Base-by-base conservation (phyloP, 2,888 invertebrate genomes). In the Hyles lineata region DNA sequence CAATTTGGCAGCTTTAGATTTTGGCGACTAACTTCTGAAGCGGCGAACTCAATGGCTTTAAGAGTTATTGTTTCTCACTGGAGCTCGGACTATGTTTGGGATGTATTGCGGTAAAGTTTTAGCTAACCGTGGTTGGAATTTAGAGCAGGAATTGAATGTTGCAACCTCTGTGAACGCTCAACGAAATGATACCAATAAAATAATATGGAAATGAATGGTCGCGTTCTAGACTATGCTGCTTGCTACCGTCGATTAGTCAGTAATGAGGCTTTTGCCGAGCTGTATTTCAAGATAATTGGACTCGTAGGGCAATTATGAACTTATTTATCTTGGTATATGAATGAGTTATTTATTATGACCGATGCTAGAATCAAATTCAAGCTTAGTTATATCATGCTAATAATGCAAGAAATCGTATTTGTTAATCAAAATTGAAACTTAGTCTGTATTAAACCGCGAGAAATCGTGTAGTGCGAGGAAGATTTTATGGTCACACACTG, bases 401-500 rank as follows among this genome's bases (percentile, higher is more conserved):
- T 43, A 63, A 62, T 63, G 43, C 35, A 6, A 63, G 63, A 63
- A 43, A 50, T 69, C 17, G 3, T 50, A 15, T 9, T 29, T 52
- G n/a, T 43, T 43, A n/a, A 15, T 71, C 29, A 50, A 35, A 50
- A 4, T 23, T 52, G 23, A 32, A 63, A 35, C 23, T 23, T 52
- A 52, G 58, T 55, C 17, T 23, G 50, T 19, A 69, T 8, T 19
- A 23, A 55, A 29, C 70, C 29, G n/a, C n/a, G 23, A 21, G 19
- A 67, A 58, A 58, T 23, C 25, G 43, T 35, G 32, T 43, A 32
- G 35, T 67, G 72, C 58, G 58, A 62, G 67, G 35, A 75, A 63
- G 76, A 79, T 76, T 79, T 74, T 80, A 82, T 79, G 82, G 82
- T 82, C 71, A 55, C 17, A 25, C 55, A 11, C 58, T 8, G n/a